Base-by-base conservation (phyloP, 2,797 vertebrate genomes). In the Hirundo rustica region DNA sequence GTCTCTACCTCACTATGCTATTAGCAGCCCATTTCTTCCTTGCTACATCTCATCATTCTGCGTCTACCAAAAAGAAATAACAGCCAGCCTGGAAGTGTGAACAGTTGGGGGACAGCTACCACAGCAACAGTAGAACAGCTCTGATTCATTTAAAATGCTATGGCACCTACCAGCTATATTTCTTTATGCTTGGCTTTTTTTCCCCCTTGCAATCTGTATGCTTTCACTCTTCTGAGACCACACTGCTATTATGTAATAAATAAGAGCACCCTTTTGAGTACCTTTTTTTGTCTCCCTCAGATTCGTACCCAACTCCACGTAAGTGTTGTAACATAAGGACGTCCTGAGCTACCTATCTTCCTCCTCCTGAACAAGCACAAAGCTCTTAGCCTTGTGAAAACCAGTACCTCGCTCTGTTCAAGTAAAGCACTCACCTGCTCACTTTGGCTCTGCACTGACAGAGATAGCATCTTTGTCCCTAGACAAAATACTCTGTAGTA, bases 1-100 rank as follows among this genome's bases (percentile, higher is more conserved):
- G 80, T 76, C 64, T 93, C 74, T 93, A 79, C 85, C 64, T 73
- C 89, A 81, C 40, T 53, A 73, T 0, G 1, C 74, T 74, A 90
- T 90, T 91, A 94, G 75, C 75, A 85, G 84, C 74, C 88, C 81
- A 91, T 95, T 91, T 95, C 94, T 88, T 93, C 74, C 29, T 68
- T 9, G 0, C 47, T 71, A 48, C 47, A 82, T 71, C 88, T 92
- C 95, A 95, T 93, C 71, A 77, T 71, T 94, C 92, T 90, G 38
- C 74, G 92, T 85, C 93, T 85, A 90, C 83, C 83, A 74, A 93
- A 94, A 88, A 26, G 55, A 95, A 96, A 60, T 54, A 91, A 92
- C 65, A 89, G 71, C 36, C 71, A 68, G 40, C 23, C 42, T 72
- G 57, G 17, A 86, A 77, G 74, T 21, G 40, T 20, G 67, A 92